Evolutionary conservation across 2,113 vertebrate genomes (phyloP).

Genomic region (Hippocampus abdominalis): DNA sequence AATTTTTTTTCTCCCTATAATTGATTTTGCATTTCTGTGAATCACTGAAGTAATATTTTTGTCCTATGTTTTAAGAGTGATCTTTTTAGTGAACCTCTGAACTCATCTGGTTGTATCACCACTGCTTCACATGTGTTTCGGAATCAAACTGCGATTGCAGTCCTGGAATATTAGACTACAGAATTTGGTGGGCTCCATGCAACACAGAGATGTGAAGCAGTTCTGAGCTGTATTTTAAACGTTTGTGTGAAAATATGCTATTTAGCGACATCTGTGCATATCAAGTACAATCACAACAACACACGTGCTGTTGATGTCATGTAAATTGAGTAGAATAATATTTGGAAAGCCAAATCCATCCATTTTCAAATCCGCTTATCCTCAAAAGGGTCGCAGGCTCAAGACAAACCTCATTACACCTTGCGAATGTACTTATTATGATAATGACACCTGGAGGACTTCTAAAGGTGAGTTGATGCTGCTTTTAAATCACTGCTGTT

Average conservation of each 20-base stretch:
- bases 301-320: neutral
- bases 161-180: no score
- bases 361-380: no score
- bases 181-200: neutral
- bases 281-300: neutral
- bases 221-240: no score
- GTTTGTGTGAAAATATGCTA: no score
- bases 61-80: neutral
- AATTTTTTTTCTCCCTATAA: neutral
- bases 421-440: neutral
- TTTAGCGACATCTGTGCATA: neutral
- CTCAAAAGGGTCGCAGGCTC: no score
- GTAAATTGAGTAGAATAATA: no score
- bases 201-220: neutral
- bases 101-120: neutral
- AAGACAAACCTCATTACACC: neutral
- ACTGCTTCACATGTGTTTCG: neutral
- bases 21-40: no score
- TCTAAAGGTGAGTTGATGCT: neutral
- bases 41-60: neutral
- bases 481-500: neutral
- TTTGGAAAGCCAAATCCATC: no score
- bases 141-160: no score
- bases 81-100: neutral
- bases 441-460: neutral